A percentile compares a stretch with the other conserved stretches of the same genome.
Conservation (phyloP, 2,797 vertebrate species). For the Setipinna tenuifilis region DNA sequence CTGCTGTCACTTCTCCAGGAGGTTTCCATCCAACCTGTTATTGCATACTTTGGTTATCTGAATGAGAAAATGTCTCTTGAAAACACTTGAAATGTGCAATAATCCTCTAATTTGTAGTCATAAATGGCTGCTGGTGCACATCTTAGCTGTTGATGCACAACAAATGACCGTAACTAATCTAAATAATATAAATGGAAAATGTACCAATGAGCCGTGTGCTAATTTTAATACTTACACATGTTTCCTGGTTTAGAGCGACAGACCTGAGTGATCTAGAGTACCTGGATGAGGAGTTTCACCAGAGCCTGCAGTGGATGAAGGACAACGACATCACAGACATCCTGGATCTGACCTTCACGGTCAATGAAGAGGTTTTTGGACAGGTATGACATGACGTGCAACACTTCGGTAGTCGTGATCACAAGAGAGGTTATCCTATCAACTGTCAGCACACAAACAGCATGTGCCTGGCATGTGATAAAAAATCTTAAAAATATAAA, state of each 20-base stretch:
- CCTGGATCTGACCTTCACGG: slow-evolving; percentile 95
- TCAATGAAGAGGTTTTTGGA: slow-evolving; percentile 98
- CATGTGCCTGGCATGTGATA: too few relatives aligned
- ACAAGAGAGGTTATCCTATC: background rate
- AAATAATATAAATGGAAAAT: too few relatives aligned
- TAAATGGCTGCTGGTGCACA: too few relatives aligned
- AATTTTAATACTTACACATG: too few relatives aligned
- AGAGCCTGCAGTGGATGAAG: slow-evolving; percentile 98
- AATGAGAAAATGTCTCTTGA: too few relatives aligned
- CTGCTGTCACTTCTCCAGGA: background rate
- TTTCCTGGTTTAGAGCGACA: slow-evolving; percentile 76
- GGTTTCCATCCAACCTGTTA: too few relatives aligned
- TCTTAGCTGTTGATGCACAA: too few relatives aligned
- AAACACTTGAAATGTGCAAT: too few relatives aligned
- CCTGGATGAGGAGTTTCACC: slow-evolving; percentile 97
- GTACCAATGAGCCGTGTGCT: too few relatives aligned
- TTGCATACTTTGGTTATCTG: too few relatives aligned
- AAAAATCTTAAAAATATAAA: background rate
- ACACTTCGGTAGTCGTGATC: background rate
- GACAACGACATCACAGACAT: slow-evolving; percentile 98
- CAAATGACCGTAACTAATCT: too few relatives aligned
- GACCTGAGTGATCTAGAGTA: slow-evolving; percentile 96
- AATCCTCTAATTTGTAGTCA: too few relatives aligned
- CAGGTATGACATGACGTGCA: slow-evolving; percentile 74
- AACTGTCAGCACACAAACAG: background rate